Evolutionary conservation across 2,888 invertebrate genomes (phyloP).

Genomic region (Disparrhopalites patrizii): DNA sequence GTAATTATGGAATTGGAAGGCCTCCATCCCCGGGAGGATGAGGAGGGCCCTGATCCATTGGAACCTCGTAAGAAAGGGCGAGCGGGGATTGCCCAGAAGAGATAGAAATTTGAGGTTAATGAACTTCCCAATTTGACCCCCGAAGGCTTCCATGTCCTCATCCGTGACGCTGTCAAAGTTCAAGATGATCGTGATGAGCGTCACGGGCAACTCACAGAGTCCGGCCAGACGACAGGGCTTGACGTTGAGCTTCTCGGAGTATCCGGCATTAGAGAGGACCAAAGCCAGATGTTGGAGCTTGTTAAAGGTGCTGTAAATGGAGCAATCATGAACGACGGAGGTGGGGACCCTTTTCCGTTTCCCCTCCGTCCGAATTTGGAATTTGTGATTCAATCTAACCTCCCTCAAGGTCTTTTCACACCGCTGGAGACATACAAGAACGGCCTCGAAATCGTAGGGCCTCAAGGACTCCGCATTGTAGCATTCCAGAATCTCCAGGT

Average conservation of each 20-base stretch:
- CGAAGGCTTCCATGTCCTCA: background rate
- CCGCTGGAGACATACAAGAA: background rate
- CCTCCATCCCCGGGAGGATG: background rate
- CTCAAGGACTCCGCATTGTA: background rate
- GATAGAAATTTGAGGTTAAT: background rate
- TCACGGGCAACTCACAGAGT: background rate
- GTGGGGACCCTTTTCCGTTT: background rate
- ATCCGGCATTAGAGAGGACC: background rate
- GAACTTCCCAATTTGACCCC: background rate
- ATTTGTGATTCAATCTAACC: background rate
- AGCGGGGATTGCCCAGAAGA: background rate
- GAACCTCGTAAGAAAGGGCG: background rate
- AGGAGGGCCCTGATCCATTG: background rate
- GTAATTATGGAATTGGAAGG: background rate
- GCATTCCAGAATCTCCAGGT: background rate
- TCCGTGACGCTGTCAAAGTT: background rate
- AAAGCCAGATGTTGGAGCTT: background rate
- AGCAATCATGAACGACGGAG: slow-evolving; percentile 1
- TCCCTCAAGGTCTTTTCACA: background rate
- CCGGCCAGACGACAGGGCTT: background rate
- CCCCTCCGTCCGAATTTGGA: background rate
- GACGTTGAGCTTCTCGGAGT: background rate
- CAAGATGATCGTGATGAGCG: background rate
- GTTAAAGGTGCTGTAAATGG: background rate
- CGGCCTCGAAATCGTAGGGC: background rate